A percentile compares a stretch with the other conserved stretches of the same genome.
Conservation (phyloP, 92 coral and sea anemone species). For the Zoanthus sansibaricus region DNA sequence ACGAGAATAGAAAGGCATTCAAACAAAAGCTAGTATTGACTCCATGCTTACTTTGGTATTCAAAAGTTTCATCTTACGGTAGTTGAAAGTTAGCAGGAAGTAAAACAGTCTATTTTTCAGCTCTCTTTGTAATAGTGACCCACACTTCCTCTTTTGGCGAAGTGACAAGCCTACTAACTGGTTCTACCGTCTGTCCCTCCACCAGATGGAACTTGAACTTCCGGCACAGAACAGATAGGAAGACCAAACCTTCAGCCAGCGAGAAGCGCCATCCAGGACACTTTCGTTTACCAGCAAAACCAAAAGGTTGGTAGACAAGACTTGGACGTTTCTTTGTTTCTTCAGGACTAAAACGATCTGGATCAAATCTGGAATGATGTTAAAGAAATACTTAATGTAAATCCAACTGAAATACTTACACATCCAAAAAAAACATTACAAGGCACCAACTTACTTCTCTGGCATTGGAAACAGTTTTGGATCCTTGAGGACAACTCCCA, state of each 20-base stretch:
- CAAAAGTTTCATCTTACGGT: too few species aligned
- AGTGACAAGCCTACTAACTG: conserved; percentile 82
- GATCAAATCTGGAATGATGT: conserved; percentile 85
- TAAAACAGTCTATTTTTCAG: too few species aligned
- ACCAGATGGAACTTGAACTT: conserved; percentile 90
- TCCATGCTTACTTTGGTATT: too few species aligned
- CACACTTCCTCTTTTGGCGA: conserved; percentile 91
- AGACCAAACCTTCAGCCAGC: conserved; percentile 84
- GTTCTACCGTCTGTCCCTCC: conserved; percentile 87
- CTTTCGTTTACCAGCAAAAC: conserved; percentile 98
- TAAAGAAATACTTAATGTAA: background rate
- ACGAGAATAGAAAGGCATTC: too few species aligned
- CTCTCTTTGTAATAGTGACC: conserved; percentile 77
- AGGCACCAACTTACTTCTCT: conserved; percentile 69
- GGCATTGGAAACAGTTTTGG: conserved; percentile 91
- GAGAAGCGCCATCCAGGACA: conserved; percentile 97
- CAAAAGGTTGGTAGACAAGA: conserved; percentile 93
- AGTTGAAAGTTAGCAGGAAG: too few species aligned
- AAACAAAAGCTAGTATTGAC: too few species aligned
- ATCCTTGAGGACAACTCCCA: conserved; percentile 91
- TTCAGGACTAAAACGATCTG: conserved; percentile 90
- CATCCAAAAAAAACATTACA: background rate
- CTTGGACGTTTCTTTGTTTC: conserved; percentile 84
- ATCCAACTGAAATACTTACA: background rate
- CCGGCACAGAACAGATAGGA: conserved; percentile 82